phyloP scores from a whole-genome alignment of 2,113 vertebrate species.

The Tragulus kanchil region DNA sequence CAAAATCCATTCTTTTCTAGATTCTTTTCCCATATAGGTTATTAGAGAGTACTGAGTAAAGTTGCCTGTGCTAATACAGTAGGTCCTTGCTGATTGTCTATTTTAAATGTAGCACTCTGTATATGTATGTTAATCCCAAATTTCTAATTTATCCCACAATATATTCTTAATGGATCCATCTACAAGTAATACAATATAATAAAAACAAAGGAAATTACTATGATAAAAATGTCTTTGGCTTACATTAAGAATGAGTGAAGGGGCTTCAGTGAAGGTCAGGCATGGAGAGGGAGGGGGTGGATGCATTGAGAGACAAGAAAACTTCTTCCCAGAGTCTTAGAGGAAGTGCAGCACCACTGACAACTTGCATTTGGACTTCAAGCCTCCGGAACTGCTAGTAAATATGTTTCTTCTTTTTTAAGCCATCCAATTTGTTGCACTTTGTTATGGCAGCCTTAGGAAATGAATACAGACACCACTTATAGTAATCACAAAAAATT shows the following conservation, averaged over 20 bases:
- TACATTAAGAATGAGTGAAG: neutral
- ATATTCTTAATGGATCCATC: neutral
- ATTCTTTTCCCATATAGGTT: neutral
- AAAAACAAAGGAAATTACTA: neutral
- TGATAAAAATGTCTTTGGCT: neutral
- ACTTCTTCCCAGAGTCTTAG: neutral
- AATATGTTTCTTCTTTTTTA: neutral
- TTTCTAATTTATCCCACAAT: neutral
- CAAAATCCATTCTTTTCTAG: too few species aligned
- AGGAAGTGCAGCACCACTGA: neutral
- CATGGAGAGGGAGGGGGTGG: accelerated
- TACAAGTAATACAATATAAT: neutral
- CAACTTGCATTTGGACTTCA: neutral
- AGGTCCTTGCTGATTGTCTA: neutral
- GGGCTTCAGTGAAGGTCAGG: neutral
- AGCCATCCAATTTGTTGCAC: neutral
- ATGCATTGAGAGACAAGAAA: neutral
- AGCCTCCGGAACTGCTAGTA: neutral
- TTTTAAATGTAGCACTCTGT: neutral
- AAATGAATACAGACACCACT: neutral
- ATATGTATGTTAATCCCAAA: neutral
- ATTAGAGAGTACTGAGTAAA: neutral
- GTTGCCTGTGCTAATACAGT: neutral
- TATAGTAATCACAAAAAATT: neutral
- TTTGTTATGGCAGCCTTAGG: neutral